Evolutionary conservation across 2,797 vertebrate species (phyloP).

Genomic region (Fratercula arctica): DNA sequence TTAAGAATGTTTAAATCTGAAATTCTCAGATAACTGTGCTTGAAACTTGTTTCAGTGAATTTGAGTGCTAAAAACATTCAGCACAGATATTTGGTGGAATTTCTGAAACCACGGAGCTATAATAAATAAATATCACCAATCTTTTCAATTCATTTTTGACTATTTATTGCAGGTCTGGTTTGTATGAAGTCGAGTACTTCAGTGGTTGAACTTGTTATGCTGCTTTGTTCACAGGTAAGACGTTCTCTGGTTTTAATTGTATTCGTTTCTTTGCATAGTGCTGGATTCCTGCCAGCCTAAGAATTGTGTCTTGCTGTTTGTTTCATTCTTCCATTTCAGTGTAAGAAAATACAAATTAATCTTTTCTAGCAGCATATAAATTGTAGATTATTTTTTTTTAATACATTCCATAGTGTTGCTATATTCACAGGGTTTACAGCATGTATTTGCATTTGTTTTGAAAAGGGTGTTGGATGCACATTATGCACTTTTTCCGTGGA

Average conservation of each 20-base stretch:
- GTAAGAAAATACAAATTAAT: not conserved
- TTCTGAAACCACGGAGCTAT: not conserved
- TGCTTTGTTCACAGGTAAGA: conserved; percentile 98
- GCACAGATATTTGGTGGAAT: not conserved
- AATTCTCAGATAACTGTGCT: not conserved
- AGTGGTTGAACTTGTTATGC: conserved; percentile 97
- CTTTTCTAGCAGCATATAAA: not conserved
- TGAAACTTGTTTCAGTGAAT: not conserved
- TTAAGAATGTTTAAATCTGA: not conserved
- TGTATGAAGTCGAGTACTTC: conserved; percentile 99
- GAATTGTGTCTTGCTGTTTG: not conserved
- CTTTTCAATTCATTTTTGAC: not conserved
- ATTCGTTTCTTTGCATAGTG: not conserved
- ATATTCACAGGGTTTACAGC: not conserved
- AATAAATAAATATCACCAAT: not conserved
- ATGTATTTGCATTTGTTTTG: not conserved
- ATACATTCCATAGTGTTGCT: not conserved
- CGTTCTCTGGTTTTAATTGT: not conserved
- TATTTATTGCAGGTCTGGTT: conserved; percentile 85
- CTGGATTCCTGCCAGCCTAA: not conserved
- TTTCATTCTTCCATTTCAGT: not conserved
- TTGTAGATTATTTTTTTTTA: not conserved
- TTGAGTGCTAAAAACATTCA: not conserved
- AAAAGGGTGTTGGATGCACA: not conserved
- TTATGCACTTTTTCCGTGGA: not conserved